phyloP scores from a whole-genome alignment of 2,888 invertebrate species.

The Unio delphinus region DNA sequence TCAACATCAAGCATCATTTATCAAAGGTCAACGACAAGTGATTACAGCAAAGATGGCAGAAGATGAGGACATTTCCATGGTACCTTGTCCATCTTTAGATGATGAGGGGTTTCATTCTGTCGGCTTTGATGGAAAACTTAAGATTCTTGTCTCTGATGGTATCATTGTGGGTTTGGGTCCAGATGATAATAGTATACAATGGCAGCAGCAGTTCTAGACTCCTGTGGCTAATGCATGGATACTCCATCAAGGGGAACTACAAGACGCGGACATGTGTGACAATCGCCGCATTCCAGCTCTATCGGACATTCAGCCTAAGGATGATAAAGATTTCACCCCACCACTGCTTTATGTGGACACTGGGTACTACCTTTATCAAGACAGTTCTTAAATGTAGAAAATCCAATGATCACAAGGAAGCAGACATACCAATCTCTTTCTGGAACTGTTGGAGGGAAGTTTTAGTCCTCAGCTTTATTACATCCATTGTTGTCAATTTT shows the following conservation, averaged over 20 bases:
- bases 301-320: slow-evolving; percentile 40
- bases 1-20: slow-evolving; percentile 81
- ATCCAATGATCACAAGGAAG: too few relatives aligned
- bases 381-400: too few relatives aligned
- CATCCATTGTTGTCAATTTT: slow-evolving; percentile 76
- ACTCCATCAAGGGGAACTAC: slow-evolving; percentile 79
- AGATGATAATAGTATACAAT: slow-evolving; percentile 76
- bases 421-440: too few relatives aligned
- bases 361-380: too few relatives aligned
- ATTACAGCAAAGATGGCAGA: slow-evolving; percentile 16
- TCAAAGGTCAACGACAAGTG: slow-evolving; percentile 37
- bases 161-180: slow-evolving; percentile 79
- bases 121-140: slow-evolving; percentile 38
- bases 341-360: slow-evolving; percentile 61
- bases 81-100: slow-evolving; percentile 25
- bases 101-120: slow-evolving; percentile 9
- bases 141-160: slow-evolving; percentile 78
- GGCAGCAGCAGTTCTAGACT: slow-evolving; percentile 86
- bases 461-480: slow-evolving; percentile 81
- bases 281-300: slow-evolving; percentile 61
- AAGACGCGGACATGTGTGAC: slow-evolving; percentile 69
- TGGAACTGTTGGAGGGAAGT: slow-evolving; percentile 79
- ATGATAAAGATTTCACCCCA: slow-evolving; percentile 30
- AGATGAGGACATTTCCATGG: slow-evolving; percentile 43
- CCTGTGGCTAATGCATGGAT: slow-evolving; percentile 92